A percentile compares a stretch with the other conserved stretches of the same genome.
Evolutionary conservation across 2,888 invertebrate genomes (phyloP).

Genomic region (Helobdella robusta): DNA sequence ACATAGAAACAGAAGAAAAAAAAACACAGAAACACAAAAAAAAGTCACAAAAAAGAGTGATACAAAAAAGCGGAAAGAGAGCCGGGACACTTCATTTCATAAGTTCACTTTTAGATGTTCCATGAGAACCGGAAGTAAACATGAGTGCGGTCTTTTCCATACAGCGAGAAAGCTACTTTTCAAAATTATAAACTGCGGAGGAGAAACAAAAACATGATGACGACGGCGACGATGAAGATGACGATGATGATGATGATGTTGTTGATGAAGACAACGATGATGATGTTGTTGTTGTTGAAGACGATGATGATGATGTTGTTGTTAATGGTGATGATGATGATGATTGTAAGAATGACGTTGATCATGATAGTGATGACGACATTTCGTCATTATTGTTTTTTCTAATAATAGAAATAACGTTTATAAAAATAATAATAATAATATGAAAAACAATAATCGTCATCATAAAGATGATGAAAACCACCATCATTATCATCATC

Average conservation of each 20-base stretch:
- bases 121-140: too few species aligned
- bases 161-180: too few species aligned
- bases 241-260: constrained; percentile 5
- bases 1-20: too few species aligned
- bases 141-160: too few species aligned
- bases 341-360: background rate
- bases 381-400: background rate
- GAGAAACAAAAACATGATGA: background rate
- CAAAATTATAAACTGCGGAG: background rate
- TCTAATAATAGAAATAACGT: background rate
- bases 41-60: too few species aligned
- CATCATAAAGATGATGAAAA: background rate
- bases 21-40: too few species aligned
- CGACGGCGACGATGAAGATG: background rate
- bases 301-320: background rate
- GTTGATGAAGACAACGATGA: background rate
- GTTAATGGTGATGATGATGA: constrained; percentile 8
- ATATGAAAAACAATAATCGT: background rate
- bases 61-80: too few species aligned
- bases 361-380: background rate
- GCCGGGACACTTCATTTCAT: too few species aligned
- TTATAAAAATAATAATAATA: constrained; percentile 1
- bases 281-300: background rate
- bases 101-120: too few species aligned
- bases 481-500: background rate